Percentiles rank a stretch among this genome's conserved stretches.
Conservation (phyloP, 2,888 invertebrate genomes). For the Drosophila prostipennis region DNA sequence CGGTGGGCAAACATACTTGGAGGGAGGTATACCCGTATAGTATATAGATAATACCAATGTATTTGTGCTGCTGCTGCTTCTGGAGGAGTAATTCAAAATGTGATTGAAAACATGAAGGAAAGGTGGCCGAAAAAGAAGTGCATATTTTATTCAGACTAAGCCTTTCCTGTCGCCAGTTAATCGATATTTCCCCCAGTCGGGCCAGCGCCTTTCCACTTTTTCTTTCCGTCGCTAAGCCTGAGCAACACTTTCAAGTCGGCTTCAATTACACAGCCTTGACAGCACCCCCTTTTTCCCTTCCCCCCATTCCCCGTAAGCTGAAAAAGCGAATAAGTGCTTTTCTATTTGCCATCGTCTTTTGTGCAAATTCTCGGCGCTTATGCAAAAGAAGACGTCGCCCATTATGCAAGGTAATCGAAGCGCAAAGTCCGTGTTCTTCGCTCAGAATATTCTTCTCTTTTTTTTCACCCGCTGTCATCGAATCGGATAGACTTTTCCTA, state of each 20-base stretch:
- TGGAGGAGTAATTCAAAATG: slow-evolving; percentile 19
- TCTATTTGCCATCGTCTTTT: slow-evolving; percentile 59
- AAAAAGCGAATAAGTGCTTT: slow-evolving; percentile 60
- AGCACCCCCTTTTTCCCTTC: neutral
- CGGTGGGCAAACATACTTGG: slow-evolving; percentile 25
- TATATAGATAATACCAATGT: slow-evolving; percentile 23
- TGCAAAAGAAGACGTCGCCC: slow-evolving; percentile 56
- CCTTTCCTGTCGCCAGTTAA: slow-evolving; percentile 25
- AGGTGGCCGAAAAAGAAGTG: slow-evolving; percentile 22
- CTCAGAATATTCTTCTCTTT: slow-evolving; percentile 18
- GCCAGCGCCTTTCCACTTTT: too few relatives aligned
- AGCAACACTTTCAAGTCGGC: slow-evolving; percentile 58
- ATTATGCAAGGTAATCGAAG: slow-evolving; percentile 75
- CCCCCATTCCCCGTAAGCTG: slow-evolving; percentile 4
- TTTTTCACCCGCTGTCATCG: slow-evolving; percentile 40
- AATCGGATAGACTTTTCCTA: slow-evolving; percentile 18
- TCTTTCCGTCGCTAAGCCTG: slow-evolving; percentile 24
- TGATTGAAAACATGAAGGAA: slow-evolving; percentile 30
- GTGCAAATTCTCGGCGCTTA: slow-evolving; percentile 58
- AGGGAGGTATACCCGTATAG: slow-evolving; percentile 1
- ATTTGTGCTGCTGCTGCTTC: slow-evolving; percentile 4
- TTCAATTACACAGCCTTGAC: slow-evolving; percentile 66
- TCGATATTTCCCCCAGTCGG: slow-evolving; percentile 37
- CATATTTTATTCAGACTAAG: slow-evolving; percentile 32
- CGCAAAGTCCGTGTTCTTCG: slow-evolving; percentile 44